Evolutionary conservation across 2,888 invertebrate genomes (phyloP).

Genomic region (Hemicrepidius hirtus): DNA sequence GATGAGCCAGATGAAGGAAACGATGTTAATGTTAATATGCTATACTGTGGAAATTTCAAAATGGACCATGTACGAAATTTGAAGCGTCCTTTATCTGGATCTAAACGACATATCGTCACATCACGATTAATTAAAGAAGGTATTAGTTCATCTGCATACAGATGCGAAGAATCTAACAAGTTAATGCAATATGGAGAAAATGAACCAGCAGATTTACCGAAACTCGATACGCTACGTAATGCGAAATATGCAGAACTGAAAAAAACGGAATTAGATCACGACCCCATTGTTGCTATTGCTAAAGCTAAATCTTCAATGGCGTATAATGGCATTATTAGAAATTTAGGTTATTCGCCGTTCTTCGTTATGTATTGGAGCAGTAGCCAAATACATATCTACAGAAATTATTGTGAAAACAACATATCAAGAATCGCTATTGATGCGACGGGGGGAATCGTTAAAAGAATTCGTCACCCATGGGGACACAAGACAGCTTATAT

Average conservation of each 20-base stretch:
- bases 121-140: background rate
- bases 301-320: background rate
- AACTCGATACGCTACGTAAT: no score
- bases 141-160: background rate
- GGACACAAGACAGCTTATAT: background rate
- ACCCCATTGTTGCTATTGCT: no score
- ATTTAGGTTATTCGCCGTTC: constrained; percentile 24
- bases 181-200: no score
- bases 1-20: background rate
- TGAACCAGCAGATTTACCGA: background rate
- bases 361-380: constrained; percentile 32
- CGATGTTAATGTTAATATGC: background rate
- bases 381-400: no score
- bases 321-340: constrained; percentile 7
- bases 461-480: background rate
- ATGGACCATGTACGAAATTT: background rate
- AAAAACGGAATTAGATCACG: no score
- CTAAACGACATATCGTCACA: background rate
- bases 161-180: background rate
- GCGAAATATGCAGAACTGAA: no score
- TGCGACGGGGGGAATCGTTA: background rate
- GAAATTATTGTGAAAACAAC: constrained; percentile 8
- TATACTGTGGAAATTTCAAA: background rate
- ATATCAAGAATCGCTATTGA: background rate
- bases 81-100: background rate